Percentiles rank a stretch among this genome's conserved stretches.
Evolutionary conservation across 2,113 vertebrate genomes (phyloP).

Genomic region (Mastomys natalensis): DNA sequence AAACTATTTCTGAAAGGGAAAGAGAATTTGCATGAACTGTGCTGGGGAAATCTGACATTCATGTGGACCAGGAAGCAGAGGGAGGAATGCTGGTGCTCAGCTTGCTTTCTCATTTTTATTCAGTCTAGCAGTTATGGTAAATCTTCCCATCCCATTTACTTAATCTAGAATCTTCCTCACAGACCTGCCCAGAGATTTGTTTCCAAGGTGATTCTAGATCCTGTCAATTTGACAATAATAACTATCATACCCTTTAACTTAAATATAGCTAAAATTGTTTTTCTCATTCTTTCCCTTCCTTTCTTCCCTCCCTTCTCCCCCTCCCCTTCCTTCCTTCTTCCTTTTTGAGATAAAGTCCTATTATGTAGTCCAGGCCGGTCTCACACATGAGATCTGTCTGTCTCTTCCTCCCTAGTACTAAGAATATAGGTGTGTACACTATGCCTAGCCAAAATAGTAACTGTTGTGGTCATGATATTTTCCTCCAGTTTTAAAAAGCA

Average conservation of each 20-base stretch:
- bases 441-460: not conserved
- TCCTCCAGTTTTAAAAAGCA: not conserved
- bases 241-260: not conserved
- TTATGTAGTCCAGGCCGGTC: not conserved
- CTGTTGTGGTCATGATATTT: not conserved
- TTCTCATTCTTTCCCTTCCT: not conserved
- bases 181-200: not conserved
- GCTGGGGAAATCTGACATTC: not conserved
- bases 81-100: not conserved
- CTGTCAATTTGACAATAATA: not conserved
- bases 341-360: not conserved
- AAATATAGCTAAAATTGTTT: not conserved
- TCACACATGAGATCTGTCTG: not conserved
- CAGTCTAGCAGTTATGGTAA: not conserved
- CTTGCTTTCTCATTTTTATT: not conserved
- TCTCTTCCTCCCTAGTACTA: not conserved
- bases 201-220: not conserved
- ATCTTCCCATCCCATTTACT: not conserved
- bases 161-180: not conserved
- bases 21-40: not conserved
- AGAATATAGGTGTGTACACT: not conserved
- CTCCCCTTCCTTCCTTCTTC: not conserved
- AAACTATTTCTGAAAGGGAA: not conserved
- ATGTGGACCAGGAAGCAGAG: not conserved
- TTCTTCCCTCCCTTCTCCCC: too few species aligned